Evolutionary conservation across 2,113 vertebrate species (phyloP), one percentile per base, ranked within the genome.

Genomic region (Nanorana parkeri): DNA sequence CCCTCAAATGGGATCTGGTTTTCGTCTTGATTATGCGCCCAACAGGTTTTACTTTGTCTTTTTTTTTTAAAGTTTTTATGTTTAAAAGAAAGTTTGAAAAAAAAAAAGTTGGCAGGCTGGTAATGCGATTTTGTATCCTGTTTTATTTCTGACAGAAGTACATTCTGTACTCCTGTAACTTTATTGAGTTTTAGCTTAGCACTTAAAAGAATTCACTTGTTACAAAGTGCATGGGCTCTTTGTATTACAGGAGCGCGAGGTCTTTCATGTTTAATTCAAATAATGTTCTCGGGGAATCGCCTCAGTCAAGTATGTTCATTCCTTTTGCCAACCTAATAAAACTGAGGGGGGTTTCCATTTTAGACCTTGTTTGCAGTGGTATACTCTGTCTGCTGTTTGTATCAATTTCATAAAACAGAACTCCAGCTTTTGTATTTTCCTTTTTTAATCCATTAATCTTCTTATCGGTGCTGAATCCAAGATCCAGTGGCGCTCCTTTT

Each of bases 31-130:
- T 80, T 72, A 69, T 71, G 54, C 23, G 77, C 26, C 41, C 76
- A 78, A 67, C 76, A 78, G 58, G 51, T 78, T 75, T 75, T 60
- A 29, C 55, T 41, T 75, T 64, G 58, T 63, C 56, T 61, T 63
- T 76, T 64, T 61, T 15, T 64, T 63, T 63, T 26, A 2, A 63
- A 76, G 8, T 47, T 47, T 47, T 47, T 47, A 47, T 47, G 41
- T 47, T 47, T 47, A 11, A 47, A 47, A 11, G 41, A 47, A 47
- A 47, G 58, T 76, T 76, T 74, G 24, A 28, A 28, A 58, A 36
- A 74, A 28, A 28, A 58, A 36, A 74, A 74, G 71, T 60, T 74
- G 29, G 28, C 28, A 4, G 8, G 24, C 55, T 26, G 15, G 28
- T 74, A 74, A 74, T n/a, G 19, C 28, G 55, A 29, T 74, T 58